Percentiles rank a stretch among this genome's conserved stretches.
These are phyloP conservation scores for Myiothlypis chrysogaster DNA, from an alignment of 2,797 vertebrate species.

Conservation along the genomic window DNA sequence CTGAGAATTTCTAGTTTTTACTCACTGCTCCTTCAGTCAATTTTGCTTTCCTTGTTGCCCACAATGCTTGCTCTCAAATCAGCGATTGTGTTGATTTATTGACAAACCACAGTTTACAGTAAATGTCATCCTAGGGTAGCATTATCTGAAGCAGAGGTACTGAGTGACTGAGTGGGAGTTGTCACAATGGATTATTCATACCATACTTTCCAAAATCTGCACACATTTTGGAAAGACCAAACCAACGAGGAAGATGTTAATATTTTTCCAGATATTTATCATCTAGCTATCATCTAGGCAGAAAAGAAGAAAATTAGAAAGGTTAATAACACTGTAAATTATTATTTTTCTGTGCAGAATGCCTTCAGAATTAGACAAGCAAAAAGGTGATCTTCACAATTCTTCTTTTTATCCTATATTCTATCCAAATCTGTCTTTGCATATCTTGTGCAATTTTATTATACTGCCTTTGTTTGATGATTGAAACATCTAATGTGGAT, in stretches of 20 bases:
- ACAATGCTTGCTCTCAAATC: not conserved
- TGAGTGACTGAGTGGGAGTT: not conserved
- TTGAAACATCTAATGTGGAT: not conserved
- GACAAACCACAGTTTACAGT: slow-evolving; percentile 14
- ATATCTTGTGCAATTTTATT: not conserved
- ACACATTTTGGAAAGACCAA: not conserved
- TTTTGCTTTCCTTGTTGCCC: not conserved
- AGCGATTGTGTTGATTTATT: not conserved
- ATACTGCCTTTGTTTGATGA: not conserved
- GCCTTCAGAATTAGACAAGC: not conserved
- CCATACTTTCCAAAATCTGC: not conserved
- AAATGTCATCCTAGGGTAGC: not conserved
- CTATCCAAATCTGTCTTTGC: not conserved
- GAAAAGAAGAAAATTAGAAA: not conserved
- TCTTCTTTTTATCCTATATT: not conserved
- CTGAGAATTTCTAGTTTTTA: not conserved
- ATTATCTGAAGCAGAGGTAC: not conserved
- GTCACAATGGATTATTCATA: slow-evolving; percentile 14
- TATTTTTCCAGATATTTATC: not conserved
- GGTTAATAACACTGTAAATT: not conserved
- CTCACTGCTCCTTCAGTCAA: not conserved
- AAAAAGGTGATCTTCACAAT: not conserved
- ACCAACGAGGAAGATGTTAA: rapidly evolving
- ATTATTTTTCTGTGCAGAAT: not conserved
- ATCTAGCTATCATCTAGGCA: not conserved